Conservation (phyloP, 1,140 invertebrate species). For the Notospermus geniculatus region DNA sequence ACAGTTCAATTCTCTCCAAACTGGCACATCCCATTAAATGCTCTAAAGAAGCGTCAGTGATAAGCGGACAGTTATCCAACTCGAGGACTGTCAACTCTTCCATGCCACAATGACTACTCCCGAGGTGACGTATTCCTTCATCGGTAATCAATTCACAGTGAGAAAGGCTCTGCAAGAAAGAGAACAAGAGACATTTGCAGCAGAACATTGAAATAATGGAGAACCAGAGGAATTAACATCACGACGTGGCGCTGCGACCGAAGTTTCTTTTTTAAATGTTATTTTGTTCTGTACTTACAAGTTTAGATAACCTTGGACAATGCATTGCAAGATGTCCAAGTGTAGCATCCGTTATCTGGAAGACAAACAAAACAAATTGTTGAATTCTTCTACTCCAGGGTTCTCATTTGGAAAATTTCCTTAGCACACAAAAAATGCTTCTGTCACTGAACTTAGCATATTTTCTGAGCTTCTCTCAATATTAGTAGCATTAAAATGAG, state of each 20-base stretch:
- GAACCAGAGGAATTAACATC: no score
- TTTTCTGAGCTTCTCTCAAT: constrained; percentile 96
- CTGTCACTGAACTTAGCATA: no score
- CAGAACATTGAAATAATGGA: no score
- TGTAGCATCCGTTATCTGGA: constrained; percentile 86
- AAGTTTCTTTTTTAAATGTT: no score
- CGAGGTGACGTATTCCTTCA: constrained; percentile 92
- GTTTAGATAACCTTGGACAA: constrained; percentile 88
- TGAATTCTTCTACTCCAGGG: no score
- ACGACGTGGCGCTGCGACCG: no score
- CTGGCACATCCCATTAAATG: constrained; percentile 92
- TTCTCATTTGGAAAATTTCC: no score
- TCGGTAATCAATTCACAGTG: constrained; percentile 99
- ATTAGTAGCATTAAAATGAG: constrained; percentile 50
- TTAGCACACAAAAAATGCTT: no score
- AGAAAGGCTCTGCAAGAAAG: constrained; percentile 79
- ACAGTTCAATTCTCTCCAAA: constrained; percentile 93
- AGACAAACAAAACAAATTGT: constrained; percentile 8
- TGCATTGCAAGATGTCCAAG: constrained; percentile 88
- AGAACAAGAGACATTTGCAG: no score
- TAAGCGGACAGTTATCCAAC: constrained; percentile 96
- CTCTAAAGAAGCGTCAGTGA: constrained; percentile 96
- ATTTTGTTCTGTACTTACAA: no score
- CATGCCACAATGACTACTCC: constrained; percentile 80
- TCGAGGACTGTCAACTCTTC: constrained; percentile 77